Conservation (phyloP, 2,797 vertebrate species). For the Steatocranus sp. region DNA sequence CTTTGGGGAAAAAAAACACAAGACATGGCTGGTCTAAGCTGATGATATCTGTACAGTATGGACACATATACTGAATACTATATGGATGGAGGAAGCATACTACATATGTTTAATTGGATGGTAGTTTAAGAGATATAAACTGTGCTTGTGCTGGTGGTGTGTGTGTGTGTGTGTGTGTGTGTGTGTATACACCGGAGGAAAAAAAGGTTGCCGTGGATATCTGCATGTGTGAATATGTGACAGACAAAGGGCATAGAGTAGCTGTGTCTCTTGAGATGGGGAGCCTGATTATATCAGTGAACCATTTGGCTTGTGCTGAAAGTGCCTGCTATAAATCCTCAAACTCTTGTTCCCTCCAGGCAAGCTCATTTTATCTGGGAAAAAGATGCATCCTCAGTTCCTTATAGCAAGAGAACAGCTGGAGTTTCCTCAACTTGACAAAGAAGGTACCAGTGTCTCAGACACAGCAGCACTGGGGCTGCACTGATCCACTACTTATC, state of each 20-base stretch:
- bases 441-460: conserved; percentile 32
- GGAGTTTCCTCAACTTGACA: conserved; percentile 48
- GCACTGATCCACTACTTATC: conserved; percentile 62
- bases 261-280: not conserved
- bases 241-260: not conserved
- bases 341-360: conserved; percentile 31
- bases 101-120: not conserved
- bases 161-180: not conserved
- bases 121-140: not conserved
- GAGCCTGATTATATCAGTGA: conserved; percentile 38
- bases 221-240: not conserved
- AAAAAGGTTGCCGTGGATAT: not conserved
- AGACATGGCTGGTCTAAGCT: not conserved
- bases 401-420: conserved; percentile 53
- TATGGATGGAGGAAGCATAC: not conserved
- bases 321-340: conserved; percentile 39
- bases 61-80: not conserved
- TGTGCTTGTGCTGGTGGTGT: not conserved
- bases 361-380: conserved; percentile 38
- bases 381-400: conserved; percentile 37
- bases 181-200: not conserved
- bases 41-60: not conserved
- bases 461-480: conserved; percentile 28
- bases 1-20: not conserved
- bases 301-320: conserved; percentile 27